Base-by-base conservation (phyloP, 2,113 vertebrate species). In the Sprattus sprattus region DNA sequence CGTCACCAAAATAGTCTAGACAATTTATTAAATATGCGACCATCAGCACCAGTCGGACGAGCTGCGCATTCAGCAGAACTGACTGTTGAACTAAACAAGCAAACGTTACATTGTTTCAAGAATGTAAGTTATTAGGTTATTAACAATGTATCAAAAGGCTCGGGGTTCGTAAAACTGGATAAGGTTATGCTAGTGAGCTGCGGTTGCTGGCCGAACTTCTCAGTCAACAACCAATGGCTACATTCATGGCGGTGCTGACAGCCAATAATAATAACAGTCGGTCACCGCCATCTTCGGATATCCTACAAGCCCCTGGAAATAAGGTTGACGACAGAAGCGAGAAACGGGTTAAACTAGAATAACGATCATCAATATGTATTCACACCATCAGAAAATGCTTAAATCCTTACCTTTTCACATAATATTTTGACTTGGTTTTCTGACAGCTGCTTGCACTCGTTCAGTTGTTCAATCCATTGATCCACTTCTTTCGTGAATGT, bases 401-500 rank as follows among this genome's bases (percentile, higher is more conserved):
- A 44, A 32, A 78, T 78, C 15, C 32, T 94, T 92, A 98, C 97
- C 97, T 98, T 99, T 90, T 99, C 97, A 64, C 98, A 98, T 28
- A 98, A 95, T 86, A 96, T 96, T 95, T 98, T 98, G 89, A 99
- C 98, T 93, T 99, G 97, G 88, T 97, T 97, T 91, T 99, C 97
- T 1, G 96, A 95, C 25, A 99, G 95, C 95, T 99, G 98, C 90
- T 97, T 99, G 94, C 97, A 99, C 91, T 98, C 97, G 85, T 98
- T 97, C 88, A 99, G 95, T 90, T 98, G 97, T 92, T 99, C 97
- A 90, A 99, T 96, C 97, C 98, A 98, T 88, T 97, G 97, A 92
- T 99, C 97, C 92, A 99, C 88, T 93, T 99, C 97, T 95, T 99
- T 99, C 87, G 96, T 98, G 90, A 98, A 98, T 80, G 96, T 94